These are phyloP conservation scores for Periphyllus acericola DNA, from an alignment of 2,888 invertebrate species.

Conservation along the genomic window DNA sequence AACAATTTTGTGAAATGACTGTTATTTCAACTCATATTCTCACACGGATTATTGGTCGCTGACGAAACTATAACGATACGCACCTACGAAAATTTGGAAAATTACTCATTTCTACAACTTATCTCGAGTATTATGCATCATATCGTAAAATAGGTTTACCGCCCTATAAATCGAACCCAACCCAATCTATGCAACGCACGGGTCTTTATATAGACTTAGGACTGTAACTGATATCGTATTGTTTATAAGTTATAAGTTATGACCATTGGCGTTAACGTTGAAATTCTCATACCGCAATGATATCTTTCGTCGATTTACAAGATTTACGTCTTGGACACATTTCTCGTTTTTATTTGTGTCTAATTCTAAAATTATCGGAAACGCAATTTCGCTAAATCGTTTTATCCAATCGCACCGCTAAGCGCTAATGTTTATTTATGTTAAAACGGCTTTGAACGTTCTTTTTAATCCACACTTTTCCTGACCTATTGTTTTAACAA, in stretches of 20 bases:
- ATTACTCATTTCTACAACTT: too few species aligned
- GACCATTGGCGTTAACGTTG: background rate
- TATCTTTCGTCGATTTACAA: background rate
- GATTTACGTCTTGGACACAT: background rate
- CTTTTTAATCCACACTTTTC: conserved; percentile 12
- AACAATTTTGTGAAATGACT: too few species aligned
- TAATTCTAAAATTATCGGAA: background rate
- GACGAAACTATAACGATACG: too few species aligned
- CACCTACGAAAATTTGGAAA: too few species aligned
- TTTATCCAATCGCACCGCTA: conserved; percentile 19
- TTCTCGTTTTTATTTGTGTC: background rate
- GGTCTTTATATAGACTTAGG: background rate
- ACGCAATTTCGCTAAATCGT: background rate
- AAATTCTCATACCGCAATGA: background rate
- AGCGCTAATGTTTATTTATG: conserved; percentile 37
- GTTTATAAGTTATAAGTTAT: too few species aligned
- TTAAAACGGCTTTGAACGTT: background rate
- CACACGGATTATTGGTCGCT: too few species aligned
- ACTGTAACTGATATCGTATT: background rate
- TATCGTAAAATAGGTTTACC: too few species aligned
- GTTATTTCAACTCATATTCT: too few species aligned
- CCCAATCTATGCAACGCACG: background rate
- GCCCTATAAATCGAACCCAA: too few species aligned
- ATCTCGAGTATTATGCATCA: too few species aligned
- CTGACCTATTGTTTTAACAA: conserved; percentile 1